These are phyloP conservation scores for Trichopoda pennipes DNA, from an alignment of 2,888 invertebrate species.

Conservation along the genomic window DNA sequence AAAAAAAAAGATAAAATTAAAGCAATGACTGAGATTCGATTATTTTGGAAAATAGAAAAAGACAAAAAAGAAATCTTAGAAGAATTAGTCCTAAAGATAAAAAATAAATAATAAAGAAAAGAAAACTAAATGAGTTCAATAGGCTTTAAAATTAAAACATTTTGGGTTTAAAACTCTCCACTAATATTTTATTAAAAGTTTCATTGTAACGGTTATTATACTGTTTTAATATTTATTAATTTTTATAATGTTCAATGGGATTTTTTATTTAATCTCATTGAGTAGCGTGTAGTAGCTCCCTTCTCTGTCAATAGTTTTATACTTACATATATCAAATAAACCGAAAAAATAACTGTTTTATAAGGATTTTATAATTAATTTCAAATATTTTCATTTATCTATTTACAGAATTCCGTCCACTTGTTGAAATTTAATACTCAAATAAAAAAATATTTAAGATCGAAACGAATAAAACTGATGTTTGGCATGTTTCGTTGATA, in stretches of 20 bases:
- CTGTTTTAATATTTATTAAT: too few species aligned
- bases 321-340: neutral
- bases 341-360: neutral
- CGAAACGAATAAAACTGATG: conserved; percentile 28
- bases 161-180: neutral
- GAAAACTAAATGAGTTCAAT: conserved; percentile 20
- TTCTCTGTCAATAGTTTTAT: too few species aligned
- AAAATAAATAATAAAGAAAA: neutral
- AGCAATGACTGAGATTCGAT: conserved; percentile 19
- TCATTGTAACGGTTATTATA: too few species aligned
- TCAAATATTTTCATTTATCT: conserved; percentile 3
- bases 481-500: conserved; percentile 36
- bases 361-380: neutral
- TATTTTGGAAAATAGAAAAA: neutral
- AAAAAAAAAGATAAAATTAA: conserved; percentile 28
- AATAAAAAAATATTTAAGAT: conserved; percentile 30
- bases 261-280: too few species aligned
- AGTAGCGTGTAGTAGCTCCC: too few species aligned
- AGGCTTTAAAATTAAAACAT: neutral
- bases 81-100: neutral
- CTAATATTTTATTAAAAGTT: too few species aligned
- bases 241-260: too few species aligned
- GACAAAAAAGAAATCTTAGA: neutral
- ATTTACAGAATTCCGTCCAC: conserved; percentile 66
- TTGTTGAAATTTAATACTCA: conserved; percentile 63